A percentile compares a stretch with the other conserved stretches of the same genome.
phyloP scores from a whole-genome alignment of 2,888 invertebrate species.

The Melanargia galathea region DNA sequence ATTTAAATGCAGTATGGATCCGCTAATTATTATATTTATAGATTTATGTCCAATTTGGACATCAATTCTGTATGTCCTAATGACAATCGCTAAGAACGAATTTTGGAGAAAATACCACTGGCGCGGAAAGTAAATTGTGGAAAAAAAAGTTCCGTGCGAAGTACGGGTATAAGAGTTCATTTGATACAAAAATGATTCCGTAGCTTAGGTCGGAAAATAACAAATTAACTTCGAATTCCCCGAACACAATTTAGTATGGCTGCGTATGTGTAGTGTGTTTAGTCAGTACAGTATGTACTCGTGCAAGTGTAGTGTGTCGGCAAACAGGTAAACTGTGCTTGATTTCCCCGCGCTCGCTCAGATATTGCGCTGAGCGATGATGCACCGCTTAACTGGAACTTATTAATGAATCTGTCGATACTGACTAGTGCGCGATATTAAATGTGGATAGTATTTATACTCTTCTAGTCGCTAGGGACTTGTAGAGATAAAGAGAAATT shows the following conservation, averaged over 20 bases:
- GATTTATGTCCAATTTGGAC: too few relatives aligned
- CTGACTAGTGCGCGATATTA: constrained; percentile 26
- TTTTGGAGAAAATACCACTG: too few relatives aligned
- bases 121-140: too few relatives aligned
- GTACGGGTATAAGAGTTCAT: not conserved
- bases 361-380: constrained; percentile 47
- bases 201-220: constrained; percentile 16
- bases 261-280: too few relatives aligned
- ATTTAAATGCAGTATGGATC: too few relatives aligned
- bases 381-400: constrained; percentile 42
- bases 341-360: constrained; percentile 53
- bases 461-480: constrained; percentile 14
- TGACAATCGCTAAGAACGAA: too few relatives aligned
- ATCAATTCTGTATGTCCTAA: too few relatives aligned
- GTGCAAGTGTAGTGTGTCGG: constrained; percentile 26
- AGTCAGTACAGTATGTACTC: constrained; percentile 12
- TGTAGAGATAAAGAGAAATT: constrained; percentile 6
- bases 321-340: constrained; percentile 48
- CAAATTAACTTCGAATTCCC: constrained; percentile 23
- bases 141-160: too few relatives aligned
- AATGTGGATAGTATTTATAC: constrained; percentile 22
- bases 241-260: constrained; percentile 22
- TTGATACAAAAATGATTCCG: not conserved
- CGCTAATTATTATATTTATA: too few relatives aligned
- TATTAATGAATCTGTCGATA: constrained; percentile 43